Evolutionary conservation across 2,797 vertebrate species (phyloP).

Genomic region (Tolypeutes matacus): DNA sequence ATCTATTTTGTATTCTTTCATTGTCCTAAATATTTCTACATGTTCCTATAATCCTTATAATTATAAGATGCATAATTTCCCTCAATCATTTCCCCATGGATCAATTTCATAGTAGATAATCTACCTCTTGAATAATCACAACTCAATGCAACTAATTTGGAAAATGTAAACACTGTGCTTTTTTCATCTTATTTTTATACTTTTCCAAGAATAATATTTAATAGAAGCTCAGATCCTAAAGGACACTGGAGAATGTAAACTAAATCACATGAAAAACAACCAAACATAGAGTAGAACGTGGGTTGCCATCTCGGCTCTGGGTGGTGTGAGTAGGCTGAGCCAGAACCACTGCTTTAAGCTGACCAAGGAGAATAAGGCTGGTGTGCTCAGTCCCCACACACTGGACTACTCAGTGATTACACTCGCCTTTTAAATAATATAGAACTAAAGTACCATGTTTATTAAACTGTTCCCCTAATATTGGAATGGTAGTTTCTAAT

Average conservation of each 20-base stretch:
- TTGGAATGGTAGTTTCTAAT: not conserved
- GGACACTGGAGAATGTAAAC: not conserved
- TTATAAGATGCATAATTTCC: not conserved
- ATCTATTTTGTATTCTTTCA: not conserved
- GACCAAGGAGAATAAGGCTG: not conserved
- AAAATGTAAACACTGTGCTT: not conserved
- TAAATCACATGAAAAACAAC: not conserved
- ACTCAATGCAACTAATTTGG: not conserved
- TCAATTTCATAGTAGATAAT: not conserved
- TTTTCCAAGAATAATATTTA: conserved; percentile 24
- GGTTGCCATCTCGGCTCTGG: not conserved
- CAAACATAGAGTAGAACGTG: not conserved
- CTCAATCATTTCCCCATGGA: not conserved
- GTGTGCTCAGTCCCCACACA: too few relatives aligned
- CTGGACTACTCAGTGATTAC: too few relatives aligned
- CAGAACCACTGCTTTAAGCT: not conserved
- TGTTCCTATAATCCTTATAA: not conserved
- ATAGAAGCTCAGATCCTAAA: not conserved
- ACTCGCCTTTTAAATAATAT: not conserved
- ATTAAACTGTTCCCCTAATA: not conserved
- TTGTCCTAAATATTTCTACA: not conserved
- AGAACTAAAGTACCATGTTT: not conserved
- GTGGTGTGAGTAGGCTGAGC: not conserved
- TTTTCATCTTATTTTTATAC: not conserved
- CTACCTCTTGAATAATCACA: not conserved